Percentiles rank a stretch among this genome's conserved stretches.
These are phyloP conservation scores for Prionailurus viverrinus DNA, from an alignment of 2,113 vertebrate species.

Conservation along the genomic window DNA sequence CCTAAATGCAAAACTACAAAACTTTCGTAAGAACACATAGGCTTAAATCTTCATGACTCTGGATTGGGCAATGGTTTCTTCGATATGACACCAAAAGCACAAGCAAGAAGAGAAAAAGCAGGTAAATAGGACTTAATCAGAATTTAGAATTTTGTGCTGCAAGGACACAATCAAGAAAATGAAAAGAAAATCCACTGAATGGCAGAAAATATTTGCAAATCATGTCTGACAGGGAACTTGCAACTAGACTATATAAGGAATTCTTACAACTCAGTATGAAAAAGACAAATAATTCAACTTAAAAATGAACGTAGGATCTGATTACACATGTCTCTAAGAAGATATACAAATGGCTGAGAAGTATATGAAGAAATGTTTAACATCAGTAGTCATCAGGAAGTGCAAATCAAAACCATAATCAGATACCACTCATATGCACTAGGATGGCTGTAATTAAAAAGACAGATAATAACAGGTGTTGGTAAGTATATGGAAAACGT, in stretches of 20 bases:
- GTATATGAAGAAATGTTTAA: background rate
- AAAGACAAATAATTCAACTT: background rate
- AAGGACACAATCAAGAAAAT: background rate
- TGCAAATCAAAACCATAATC: background rate
- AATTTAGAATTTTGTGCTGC: background rate
- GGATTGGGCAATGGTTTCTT: background rate
- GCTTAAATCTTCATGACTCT: background rate
- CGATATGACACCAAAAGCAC: background rate
- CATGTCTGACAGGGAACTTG: background rate
- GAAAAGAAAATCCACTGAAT: background rate
- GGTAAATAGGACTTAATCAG: background rate
- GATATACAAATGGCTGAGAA: background rate
- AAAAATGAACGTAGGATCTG: background rate
- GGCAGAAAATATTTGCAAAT: background rate
- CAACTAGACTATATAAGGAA: background rate
- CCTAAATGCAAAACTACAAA: background rate
- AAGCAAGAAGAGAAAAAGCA: background rate
- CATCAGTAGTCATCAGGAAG: background rate
- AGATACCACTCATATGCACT: background rate
- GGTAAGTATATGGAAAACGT: background rate
- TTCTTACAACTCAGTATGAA: background rate
- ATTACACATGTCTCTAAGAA: background rate
- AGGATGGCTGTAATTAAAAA: background rate
- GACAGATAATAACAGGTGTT: background rate
- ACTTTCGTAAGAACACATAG: background rate